Evolutionary conservation across 2,113 vertebrate species (phyloP).

Genomic region (Chloebia gouldiae): DNA sequence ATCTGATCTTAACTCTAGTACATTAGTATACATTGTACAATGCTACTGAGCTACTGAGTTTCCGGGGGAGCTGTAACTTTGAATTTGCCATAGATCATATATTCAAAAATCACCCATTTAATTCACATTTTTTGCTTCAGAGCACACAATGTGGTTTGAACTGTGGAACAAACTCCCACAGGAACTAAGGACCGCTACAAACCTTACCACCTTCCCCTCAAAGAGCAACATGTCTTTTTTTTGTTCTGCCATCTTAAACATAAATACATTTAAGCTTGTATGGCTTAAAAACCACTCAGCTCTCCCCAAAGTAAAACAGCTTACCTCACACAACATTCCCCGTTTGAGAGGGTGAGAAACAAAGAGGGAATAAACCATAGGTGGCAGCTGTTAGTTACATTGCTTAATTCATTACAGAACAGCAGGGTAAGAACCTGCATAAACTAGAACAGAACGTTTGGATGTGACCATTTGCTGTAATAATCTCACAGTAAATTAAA

Average conservation of each 20-base stretch:
- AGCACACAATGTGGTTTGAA: conserved; percentile 26
- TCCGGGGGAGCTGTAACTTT: conserved; percentile 36
- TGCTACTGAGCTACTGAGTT: conserved; percentile 23
- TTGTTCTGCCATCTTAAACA: conserved; percentile 7
- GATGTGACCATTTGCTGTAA: neutral
- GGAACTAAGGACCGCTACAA: neutral
- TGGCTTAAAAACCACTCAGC: neutral
- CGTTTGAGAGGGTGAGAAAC: neutral
- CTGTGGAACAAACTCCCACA: conserved; percentile 49
- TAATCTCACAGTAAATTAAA: conserved; percentile 7
- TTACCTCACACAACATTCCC: neutral
- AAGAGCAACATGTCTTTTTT: neutral
- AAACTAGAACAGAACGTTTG: neutral
- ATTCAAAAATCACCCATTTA: conserved; percentile 56
- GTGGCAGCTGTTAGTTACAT: conserved; percentile 11
- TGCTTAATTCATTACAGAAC: neutral
- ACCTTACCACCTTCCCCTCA: neutral
- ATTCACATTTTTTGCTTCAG: conserved; percentile 44
- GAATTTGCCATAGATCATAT: conserved; percentile 44
- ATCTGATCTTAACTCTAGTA: conserved; percentile 18
- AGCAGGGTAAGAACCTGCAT: neutral
- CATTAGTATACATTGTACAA: conserved; percentile 39
- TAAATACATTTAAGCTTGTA: neutral
- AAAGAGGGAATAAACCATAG: neutral
- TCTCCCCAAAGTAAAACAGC: neutral